Conservation (phyloP, 1,140 invertebrate species). For the Bombus sylvicola region DNA sequence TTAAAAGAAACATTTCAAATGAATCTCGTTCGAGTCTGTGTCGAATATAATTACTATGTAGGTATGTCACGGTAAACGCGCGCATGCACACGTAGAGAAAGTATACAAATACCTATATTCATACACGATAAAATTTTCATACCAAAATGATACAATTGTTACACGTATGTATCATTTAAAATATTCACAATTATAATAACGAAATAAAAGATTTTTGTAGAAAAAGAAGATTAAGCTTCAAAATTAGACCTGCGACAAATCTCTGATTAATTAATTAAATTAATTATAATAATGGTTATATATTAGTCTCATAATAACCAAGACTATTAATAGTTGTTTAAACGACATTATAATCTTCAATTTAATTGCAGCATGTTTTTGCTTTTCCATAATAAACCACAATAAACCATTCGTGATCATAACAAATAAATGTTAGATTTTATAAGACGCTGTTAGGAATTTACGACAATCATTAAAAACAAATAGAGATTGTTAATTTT, state of each 20-base stretch:
- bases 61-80: too few species aligned
- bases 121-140: constrained; percentile 1
- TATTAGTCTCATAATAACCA: too few species aligned
- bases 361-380: too few species aligned
- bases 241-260: too few species aligned
- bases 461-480: too few species aligned
- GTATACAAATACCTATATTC: background rate
- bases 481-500: background rate
- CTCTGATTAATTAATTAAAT: too few species aligned
- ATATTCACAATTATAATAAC: background rate
- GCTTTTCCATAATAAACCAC: too few species aligned
- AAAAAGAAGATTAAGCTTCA: background rate
- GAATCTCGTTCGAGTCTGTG: background rate
- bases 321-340: too few species aligned
- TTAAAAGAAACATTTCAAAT: background rate
- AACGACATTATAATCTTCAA: too few species aligned
- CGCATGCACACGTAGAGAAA: constrained; percentile 18
- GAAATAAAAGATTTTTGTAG: background rate
- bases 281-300: too few species aligned
- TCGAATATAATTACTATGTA: background rate
- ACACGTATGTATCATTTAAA: background rate
- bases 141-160: background rate
- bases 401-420: background rate
- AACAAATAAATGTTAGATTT: background rate
- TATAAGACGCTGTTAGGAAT: background rate